Conservation (phyloP, 2,888 invertebrate species). For the Perizoma affinitatum region DNA sequence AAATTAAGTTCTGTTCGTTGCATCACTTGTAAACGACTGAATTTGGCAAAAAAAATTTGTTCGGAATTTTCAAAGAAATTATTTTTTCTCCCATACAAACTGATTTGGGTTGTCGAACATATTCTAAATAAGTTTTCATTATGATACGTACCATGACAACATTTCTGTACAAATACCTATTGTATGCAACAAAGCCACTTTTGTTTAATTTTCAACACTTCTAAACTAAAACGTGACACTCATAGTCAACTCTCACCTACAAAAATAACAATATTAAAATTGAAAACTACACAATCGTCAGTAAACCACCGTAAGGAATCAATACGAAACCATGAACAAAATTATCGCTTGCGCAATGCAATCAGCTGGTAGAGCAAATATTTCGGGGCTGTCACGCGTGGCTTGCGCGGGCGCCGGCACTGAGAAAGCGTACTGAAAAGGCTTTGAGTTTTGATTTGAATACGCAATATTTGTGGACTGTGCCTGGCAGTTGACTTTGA, state of each 20-base stretch:
- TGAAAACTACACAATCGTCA: slow-evolving; percentile 13
- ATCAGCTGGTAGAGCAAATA: slow-evolving; percentile 53
- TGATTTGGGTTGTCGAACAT: too few relatives aligned
- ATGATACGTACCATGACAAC: too few relatives aligned
- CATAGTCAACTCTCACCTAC: slow-evolving; percentile 1
- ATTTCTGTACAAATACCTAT: background rate
- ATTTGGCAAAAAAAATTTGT: too few relatives aligned
- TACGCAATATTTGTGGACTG: too few relatives aligned
- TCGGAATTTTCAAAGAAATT: too few relatives aligned
- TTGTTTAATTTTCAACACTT: slow-evolving; percentile 1
- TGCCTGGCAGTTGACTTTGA: too few relatives aligned
- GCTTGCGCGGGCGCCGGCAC: slow-evolving; percentile 12
- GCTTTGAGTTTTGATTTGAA: background rate
- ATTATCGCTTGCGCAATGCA: slow-evolving; percentile 39
- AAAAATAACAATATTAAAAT: slow-evolving; percentile 12
- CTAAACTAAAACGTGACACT: slow-evolving; percentile 11
- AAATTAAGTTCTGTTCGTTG: too few relatives aligned
- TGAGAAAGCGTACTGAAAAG: slow-evolving; percentile 4
- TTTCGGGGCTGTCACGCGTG: slow-evolving; percentile 60
- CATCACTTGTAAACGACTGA: too few relatives aligned
- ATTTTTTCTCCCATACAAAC: too few relatives aligned
- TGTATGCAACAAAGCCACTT: background rate
- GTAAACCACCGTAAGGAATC: slow-evolving; percentile 17
- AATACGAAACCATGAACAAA: slow-evolving; percentile 40
- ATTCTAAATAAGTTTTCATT: too few relatives aligned